Evolutionary conservation across 2,888 invertebrate genomes (phyloP).

Genomic region (Emmelina monodactyla): DNA sequence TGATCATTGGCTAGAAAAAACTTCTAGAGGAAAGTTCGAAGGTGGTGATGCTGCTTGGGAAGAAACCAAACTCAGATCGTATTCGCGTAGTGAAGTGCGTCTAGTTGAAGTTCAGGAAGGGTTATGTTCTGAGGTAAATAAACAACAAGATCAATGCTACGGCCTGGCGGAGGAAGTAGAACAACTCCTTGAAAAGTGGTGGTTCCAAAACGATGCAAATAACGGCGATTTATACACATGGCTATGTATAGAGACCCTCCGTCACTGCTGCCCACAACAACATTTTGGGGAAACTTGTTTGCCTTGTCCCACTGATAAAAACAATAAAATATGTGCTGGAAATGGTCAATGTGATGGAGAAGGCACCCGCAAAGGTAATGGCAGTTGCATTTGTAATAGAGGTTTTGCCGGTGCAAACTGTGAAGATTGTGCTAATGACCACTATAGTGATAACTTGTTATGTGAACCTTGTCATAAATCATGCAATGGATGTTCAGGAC

Average conservation of each 20-base stretch:
- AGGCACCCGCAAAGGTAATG: conserved; percentile 91
- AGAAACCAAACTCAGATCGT: conserved; percentile 82
- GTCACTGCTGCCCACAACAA: conserved; percentile 84
- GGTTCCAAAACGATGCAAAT: conserved; percentile 71
- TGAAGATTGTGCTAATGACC: conserved; percentile 75
- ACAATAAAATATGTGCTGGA: conserved; percentile 75
- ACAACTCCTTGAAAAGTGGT: conserved; percentile 86
- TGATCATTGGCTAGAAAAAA: conserved; percentile 79
- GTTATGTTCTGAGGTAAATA: conserved; percentile 75
- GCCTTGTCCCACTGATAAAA: conserved; percentile 68
- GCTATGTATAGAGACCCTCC: conserved; percentile 80
- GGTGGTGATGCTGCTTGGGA: conserved; percentile 96
- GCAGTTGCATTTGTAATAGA: conserved; percentile 82
- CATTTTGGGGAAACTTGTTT: conserved; percentile 83
- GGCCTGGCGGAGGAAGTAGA: conserved; percentile 82
- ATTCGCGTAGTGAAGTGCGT: conserved; percentile 87
- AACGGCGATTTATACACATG: conserved; percentile 53
- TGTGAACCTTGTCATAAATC: conserved; percentile 82
- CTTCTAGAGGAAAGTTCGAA: conserved; percentile 86
- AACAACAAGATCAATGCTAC: conserved; percentile 82
- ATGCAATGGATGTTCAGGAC: conserved; percentile 79
- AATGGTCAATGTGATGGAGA: conserved; percentile 84
- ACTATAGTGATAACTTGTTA: conserved; percentile 70
- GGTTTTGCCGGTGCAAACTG: conserved; percentile 84
- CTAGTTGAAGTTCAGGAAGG: conserved; percentile 91